phyloP scores from a whole-genome alignment of 2,113 vertebrate species.

The Phasianus colchicus region DNA sequence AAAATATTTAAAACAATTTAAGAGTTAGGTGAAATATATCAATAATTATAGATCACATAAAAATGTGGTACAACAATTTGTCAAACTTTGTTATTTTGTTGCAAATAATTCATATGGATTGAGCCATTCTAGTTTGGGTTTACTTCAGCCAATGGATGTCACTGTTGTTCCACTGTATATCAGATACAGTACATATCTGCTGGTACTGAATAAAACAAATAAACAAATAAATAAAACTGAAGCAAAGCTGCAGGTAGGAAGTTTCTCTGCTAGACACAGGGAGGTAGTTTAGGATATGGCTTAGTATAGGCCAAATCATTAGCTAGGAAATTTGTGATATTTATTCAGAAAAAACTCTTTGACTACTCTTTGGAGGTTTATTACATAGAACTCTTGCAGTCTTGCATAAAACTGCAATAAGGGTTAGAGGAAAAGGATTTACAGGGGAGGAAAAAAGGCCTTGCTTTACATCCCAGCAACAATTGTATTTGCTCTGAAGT shows the following conservation, averaged over 20 bases:
- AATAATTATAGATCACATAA: not conserved
- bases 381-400: not conserved
- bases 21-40: not conserved
- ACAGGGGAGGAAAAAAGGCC: not conserved
- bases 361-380: not conserved
- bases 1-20: not conserved
- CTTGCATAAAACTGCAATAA: not conserved
- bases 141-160: constrained; percentile 67
- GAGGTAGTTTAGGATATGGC: not conserved
- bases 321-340: not conserved
- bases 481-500: not conserved
- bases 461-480: not conserved
- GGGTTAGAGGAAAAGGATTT: not conserved
- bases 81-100: not conserved
- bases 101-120: not conserved
- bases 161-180: constrained; percentile 61
- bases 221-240: not conserved
- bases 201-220: not conserved
- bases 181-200: not conserved
- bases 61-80: not conserved
- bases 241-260: not conserved
- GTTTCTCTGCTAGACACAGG: not conserved
- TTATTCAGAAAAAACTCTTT: not conserved
- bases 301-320: not conserved
- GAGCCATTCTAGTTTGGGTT: not conserved